Percentiles rank a stretch among this genome's conserved stretches.
These are phyloP conservation scores for Tachina grossa DNA, from an alignment of 2,888 invertebrate species.

Conservation along the genomic window DNA sequence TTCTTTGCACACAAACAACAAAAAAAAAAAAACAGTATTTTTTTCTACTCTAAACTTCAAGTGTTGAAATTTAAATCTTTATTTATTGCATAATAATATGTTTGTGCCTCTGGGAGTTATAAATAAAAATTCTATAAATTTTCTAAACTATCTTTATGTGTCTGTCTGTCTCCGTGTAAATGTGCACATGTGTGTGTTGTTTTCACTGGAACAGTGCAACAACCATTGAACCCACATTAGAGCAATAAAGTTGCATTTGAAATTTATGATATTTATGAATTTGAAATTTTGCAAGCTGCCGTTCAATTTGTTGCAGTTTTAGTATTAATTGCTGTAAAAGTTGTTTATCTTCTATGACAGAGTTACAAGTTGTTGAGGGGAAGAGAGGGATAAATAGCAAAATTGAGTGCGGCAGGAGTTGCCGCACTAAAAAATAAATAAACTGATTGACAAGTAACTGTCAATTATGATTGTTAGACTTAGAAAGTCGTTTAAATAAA, in stretches of 20 bases:
- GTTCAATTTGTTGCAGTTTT: slow-evolving; percentile 16
- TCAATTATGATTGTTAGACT: slow-evolving; percentile 53
- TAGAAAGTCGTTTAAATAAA: slow-evolving; percentile 41
- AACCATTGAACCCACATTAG: slow-evolving; percentile 51
- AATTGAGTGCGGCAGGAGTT: slow-evolving; percentile 25
- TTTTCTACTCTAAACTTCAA: slow-evolving; percentile 8
- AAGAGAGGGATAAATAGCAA: not conserved
- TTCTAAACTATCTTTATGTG: slow-evolving; percentile 35
- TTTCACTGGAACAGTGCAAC: slow-evolving; percentile 44
- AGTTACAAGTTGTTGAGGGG: not conserved
- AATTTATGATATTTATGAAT: slow-evolving; percentile 41
- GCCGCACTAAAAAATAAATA: slow-evolving; percentile 9
- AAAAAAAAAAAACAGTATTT: not conserved
- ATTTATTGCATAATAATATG: slow-evolving; percentile 71
- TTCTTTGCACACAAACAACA: slow-evolving; percentile 31
- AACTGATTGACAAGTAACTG: slow-evolving; percentile 56
- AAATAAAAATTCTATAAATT: slow-evolving; percentile 62
- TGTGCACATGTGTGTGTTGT: slow-evolving; percentile 5
- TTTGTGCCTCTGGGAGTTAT: slow-evolving; percentile 57
- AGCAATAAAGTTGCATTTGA: slow-evolving; percentile 24
- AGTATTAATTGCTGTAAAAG: slow-evolving; percentile 59
- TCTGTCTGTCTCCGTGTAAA: not conserved
- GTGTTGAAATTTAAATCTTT: slow-evolving; percentile 67
- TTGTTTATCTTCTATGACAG: slow-evolving; percentile 41
- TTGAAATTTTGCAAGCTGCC: slow-evolving; percentile 21